A percentile compares a stretch with the other conserved stretches of the same genome.
Evolutionary conservation across 2,113 vertebrate genomes (phyloP).

Genomic region (Lanius collurio): DNA sequence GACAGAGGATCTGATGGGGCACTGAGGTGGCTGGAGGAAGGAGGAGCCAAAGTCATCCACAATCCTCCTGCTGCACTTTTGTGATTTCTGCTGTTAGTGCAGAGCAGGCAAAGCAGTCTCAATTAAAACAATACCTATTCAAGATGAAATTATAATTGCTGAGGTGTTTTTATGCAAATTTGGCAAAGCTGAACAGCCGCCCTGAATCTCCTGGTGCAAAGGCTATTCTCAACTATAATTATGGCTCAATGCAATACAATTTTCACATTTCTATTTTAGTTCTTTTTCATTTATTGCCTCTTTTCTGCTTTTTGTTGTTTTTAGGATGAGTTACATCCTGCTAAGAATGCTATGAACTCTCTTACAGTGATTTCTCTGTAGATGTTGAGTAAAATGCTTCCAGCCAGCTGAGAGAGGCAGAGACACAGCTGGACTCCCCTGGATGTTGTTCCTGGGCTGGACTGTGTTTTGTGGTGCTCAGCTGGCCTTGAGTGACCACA

Average conservation of each 20-base stretch:
- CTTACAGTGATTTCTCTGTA: background rate
- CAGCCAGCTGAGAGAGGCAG: background rate
- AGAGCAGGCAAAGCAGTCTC: background rate
- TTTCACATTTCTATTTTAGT: background rate
- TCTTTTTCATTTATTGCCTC: background rate
- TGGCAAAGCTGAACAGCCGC: background rate
- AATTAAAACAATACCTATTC: slow-evolving; percentile 7
- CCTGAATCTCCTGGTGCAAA: background rate
- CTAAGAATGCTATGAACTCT: background rate
- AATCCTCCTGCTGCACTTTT: background rate
- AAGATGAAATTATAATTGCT: slow-evolving; percentile 2
- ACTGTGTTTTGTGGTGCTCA: background rate
- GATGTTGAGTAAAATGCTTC: background rate
- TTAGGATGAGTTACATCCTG: background rate
- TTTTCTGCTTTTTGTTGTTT: background rate
- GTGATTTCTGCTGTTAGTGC: background rate
- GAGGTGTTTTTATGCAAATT: slow-evolving; percentile 9
- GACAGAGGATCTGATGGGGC: background rate
- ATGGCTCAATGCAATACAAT: background rate
- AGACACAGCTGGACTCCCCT: background rate
- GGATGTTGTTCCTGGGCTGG: background rate
- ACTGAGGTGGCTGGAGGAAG: background rate
- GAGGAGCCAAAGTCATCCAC: background rate
- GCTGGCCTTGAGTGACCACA: background rate
- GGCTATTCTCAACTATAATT: background rate